Base-by-base conservation (phyloP, 2,113 vertebrate genomes). In the Rhinoderma darwinii region DNA sequence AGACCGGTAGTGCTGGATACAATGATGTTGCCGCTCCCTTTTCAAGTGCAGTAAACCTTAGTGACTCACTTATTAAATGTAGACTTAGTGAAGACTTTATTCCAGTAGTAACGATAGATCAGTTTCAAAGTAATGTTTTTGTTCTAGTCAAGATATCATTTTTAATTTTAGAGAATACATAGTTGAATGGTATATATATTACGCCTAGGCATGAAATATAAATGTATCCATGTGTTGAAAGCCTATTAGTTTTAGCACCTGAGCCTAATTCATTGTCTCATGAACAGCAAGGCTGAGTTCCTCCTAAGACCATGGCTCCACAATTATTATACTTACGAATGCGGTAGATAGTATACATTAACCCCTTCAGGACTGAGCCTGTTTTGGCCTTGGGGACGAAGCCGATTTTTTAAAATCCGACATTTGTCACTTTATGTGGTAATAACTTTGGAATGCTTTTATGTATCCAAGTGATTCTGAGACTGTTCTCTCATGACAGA, bases 41-140 rank as follows among this genome's bases (percentile, higher is more conserved):
- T 81, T 81, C 25, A 81, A 81, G 78, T 63, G 74, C 7, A 35
- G 9, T 51, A 51, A 50, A 51, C 74, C 44, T 51, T 18, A 77
- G 3, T n/a, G 25, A 50, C 43, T 30, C 27, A 1, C 43, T 75
- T 77, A 20, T 77, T 50, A 77, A 20, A 51, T 50, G 27, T 41
- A 77, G 27, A 77, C 41, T 50, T 17, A 10, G 15, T 70, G 44
- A 77, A 30, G 25, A 77, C 6, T 77, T 50, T 18, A 51, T 50
- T 18, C n/a, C n/a, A 9, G 10, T 15, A 51, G 20, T 43, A 77
- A 77, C 74, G 50, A 17, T 15, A 77, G 74, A 77, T 76, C 43
- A 76, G 39, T 32, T 77, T 51, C 74, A 77, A 30, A 77, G 74
- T 51, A 30, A 47, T 76, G 8, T 76, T 50, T 76, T 47, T 44